phyloP scores from a whole-genome alignment of 64 coral and sea anemone species.

The Acropora yongei region DNA sequence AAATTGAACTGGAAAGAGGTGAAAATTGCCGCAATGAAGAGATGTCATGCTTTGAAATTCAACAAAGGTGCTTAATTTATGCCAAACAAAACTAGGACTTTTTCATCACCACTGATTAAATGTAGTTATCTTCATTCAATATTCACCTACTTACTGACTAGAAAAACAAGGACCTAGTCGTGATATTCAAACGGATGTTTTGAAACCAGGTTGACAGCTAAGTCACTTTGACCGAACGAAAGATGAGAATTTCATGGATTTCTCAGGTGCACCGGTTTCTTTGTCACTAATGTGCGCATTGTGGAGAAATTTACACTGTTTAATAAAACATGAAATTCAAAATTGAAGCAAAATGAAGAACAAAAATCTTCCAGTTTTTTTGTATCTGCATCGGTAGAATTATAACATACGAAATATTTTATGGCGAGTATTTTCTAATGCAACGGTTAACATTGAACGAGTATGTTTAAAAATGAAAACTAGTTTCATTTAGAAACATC shows the following conservation, averaged over 20 bases:
- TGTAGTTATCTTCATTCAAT: constrained; percentile 13
- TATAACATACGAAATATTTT: background rate
- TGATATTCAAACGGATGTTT: background rate
- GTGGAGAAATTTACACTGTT: background rate
- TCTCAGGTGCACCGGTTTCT: background rate
- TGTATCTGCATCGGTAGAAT: background rate
- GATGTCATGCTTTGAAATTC: constrained; percentile 30
- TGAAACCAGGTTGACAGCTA: background rate
- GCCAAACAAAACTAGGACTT: background rate
- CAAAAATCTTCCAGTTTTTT: background rate
- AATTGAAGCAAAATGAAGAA: background rate
- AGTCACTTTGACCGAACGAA: too few species aligned
- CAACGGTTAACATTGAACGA: background rate
- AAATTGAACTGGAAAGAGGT: constrained; percentile 25
- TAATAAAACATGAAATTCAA: background rate
- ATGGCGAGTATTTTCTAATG: background rate
- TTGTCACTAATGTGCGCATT: background rate
- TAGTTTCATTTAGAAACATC: background rate
- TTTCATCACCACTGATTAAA: background rate
- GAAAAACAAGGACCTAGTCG: background rate
- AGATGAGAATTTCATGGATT: too few species aligned
- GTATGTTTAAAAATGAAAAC: background rate
- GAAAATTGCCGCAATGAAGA: constrained; percentile 26
- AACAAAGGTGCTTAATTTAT: constrained; percentile 3
- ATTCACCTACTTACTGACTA: constrained; percentile 28